Base-by-base conservation (phyloP, 2,113 vertebrate species). In the Calyptomena viridis region DNA sequence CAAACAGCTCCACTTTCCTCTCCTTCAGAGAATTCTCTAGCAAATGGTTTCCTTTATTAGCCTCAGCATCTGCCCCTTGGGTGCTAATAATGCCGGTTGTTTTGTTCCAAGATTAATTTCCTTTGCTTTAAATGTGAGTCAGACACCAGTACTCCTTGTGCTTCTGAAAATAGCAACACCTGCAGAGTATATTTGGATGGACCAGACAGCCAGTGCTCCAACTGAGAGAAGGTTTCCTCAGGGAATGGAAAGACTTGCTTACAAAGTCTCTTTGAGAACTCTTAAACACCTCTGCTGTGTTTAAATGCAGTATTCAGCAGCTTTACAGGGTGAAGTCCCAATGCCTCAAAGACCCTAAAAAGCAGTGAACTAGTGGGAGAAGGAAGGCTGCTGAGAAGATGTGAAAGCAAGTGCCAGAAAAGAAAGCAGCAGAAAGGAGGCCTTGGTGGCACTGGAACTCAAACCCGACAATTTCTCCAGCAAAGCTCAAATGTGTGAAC, bases 41-140 rank as follows among this genome's bases (percentile, higher is more conserved):
- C 81, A 95, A 97, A 95, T 86, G 44, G 68, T 96, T 96, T 93
- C 84, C 16, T 6, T 89, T 95, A 94, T 93, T 93, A 95, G 88
- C 89, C 89, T 75, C 80, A 92, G 93, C 53, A 49, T 83, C 71
- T 94, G 84, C 89, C 90, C 86, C 91, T 91, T 82, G 94, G 93
- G 74, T 81, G 46, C 50, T 89, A 82, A 64, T 94, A 88, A 94
- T 91, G 74, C 39, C 80, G 85, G 94, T 89, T 95, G 87, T 94
- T 96, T 84, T 82, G 89, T 89, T 92, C 40, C 21, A 92, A 96
- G 89, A 88, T 95, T 94, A 92, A 94, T 96, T 97, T 96, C 96
- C 88, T 95, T 93, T 89, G 80, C 40, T 91, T 96, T 90, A 91
- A 94, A 93, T 79, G 95, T 91, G 68, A 97, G 66, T 91, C 76